These are phyloP conservation scores for Xiphias gladius DNA, from an alignment of 2,113 vertebrate genomes.

Conservation along the genomic window DNA sequence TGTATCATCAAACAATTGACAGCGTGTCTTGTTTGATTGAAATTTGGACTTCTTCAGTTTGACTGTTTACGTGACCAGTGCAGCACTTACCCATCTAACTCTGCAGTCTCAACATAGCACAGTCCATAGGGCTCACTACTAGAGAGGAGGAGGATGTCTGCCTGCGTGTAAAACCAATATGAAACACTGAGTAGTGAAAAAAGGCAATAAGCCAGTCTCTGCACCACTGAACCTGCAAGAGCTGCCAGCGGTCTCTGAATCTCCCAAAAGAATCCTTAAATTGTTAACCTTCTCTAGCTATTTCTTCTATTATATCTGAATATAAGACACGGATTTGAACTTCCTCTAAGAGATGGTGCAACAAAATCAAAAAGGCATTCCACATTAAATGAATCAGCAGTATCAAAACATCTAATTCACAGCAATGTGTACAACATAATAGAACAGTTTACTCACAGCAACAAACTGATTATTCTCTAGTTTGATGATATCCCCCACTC, in stretches of 20 bases:
- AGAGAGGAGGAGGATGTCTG: constrained; percentile 93
- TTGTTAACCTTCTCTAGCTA: neutral
- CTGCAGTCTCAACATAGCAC: constrained; percentile 95
- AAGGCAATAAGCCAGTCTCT: constrained; percentile 43
- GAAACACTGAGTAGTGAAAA: constrained; percentile 34
- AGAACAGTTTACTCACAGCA: constrained; percentile 85
- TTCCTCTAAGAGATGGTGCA: neutral
- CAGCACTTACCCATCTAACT: constrained; percentile 89
- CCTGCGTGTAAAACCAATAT: constrained; percentile 83
- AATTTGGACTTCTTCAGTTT: neutral
- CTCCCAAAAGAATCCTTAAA: neutral
- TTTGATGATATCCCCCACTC: constrained; percentile 95
- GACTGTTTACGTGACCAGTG: constrained; percentile 9
- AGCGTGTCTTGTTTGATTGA: neutral
- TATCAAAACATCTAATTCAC: neutral
- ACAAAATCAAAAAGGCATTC: neutral
- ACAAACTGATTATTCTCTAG: constrained; percentile 96
- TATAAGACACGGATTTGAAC: neutral
- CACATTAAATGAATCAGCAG: neutral
- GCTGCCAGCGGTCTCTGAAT: neutral
- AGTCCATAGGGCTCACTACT: constrained; percentile 94
- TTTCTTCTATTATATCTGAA: neutral
- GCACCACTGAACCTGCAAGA: neutral
- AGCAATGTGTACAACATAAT: neutral
- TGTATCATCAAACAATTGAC: neutral